Evolutionary conservation across 1,140 invertebrate species (phyloP), one percentile per base, ranked within the genome.

Genomic region (Pseudomyrmex cubaensis): DNA sequence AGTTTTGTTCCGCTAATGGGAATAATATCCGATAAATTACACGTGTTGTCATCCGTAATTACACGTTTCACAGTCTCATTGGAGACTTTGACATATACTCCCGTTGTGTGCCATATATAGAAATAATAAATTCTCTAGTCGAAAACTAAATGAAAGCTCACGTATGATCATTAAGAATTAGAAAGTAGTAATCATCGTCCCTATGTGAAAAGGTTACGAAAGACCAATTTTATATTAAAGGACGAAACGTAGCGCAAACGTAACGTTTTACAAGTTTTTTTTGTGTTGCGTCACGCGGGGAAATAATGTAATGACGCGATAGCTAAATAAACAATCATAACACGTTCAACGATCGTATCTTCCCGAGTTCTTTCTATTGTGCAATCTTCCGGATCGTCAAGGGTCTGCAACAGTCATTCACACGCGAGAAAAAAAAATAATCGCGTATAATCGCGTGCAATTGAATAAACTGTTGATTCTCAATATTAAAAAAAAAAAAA

Each of bases 351-450:
- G 9, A 86, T 86, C 15, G 35, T 57, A 87, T 70, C 76, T 64
- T 50, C 44, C 8, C 0, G 9, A n/a, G 56, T 35, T n/a, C 50
- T 69, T 78, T 56, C 63, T 64, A 63, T 88, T 87, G 56, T 83
- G 61, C 66, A 88, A 88, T 72, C 66, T 88, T 88, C 87, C 87
- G 83, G 54, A 78, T 88, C 59, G 50, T 69, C 52, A 70, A 52
- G 22, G n/a, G 2, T 50, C 46, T 35, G 12, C 13, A 74, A 52
- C 48, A 54, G 44, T 50, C 61, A 66, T 64, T 62, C 22, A 52
- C 52, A 25, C 59, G 52, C 17, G 44, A 62, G 9, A 62, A n/a
- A 46, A 59, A 82, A 75, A 84, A 12, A 20, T 25, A 54, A 48
- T 76, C 85, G 69, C 82, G 35, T n/a, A n/a, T 25, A 54, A 48